Conservation (phyloP, 2,113 vertebrate genomes). For the Pteronura brasiliensis region DNA sequence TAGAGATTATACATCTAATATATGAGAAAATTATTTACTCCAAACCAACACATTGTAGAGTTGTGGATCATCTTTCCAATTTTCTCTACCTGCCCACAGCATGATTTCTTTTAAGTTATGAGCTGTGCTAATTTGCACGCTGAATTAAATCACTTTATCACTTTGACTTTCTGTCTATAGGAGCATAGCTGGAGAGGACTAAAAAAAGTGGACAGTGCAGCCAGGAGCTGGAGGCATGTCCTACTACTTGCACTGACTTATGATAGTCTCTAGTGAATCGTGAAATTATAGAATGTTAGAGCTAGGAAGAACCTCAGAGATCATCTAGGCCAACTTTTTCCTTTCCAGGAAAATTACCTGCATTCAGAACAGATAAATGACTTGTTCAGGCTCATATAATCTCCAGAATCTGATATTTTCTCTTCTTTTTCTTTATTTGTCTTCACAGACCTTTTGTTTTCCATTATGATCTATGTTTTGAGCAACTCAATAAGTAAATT, state of each 20-base stretch:
- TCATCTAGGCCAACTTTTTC: background rate
- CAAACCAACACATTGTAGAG: background rate
- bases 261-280: conserved; percentile 44
- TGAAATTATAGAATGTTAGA: conserved; percentile 57
- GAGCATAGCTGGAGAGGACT: conserved; percentile 8
- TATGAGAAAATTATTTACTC: conserved; percentile 44
- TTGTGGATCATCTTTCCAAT: conserved; percentile 71
- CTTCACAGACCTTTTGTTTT: background rate
- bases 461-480: background rate
- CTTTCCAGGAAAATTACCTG: conserved; percentile 1
- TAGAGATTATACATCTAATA: conserved; percentile 23
- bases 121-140: conserved; percentile 62
- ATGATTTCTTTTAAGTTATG: conserved; percentile 67
- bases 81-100: conserved; percentile 68
- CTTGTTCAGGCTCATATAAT: background rate
- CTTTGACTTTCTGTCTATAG: conserved; percentile 58
- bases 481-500: background rate
- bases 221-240: background rate
- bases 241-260: background rate
- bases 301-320: background rate
- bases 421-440: background rate
- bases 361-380: background rate
- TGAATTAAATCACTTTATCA: conserved; percentile 69
- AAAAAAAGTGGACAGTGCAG: background rate
- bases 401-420: background rate